Conservation (phyloP, 2,797 vertebrate species). For the Neosilurus hyrtlii region DNA sequence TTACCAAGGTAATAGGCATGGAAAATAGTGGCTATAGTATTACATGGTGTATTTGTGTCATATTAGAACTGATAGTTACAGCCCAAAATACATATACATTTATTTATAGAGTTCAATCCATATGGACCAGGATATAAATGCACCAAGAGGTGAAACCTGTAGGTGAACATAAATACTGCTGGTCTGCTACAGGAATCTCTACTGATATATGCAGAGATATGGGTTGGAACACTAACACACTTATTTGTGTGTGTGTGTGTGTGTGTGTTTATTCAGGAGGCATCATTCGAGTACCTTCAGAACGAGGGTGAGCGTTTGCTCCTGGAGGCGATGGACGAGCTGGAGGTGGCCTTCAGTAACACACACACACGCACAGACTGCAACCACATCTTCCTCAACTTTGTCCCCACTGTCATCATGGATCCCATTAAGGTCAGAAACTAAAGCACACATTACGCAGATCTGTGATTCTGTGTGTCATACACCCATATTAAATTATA, state of each 20-base stretch:
- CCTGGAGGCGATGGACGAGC: conserved; percentile 96
- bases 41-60: background rate
- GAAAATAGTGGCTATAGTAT: background rate
- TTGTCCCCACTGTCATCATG: conserved; percentile 98
- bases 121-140: too few species aligned
- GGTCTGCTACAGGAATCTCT: background rate
- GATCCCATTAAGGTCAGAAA: conserved; percentile 89
- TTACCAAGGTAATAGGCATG: conserved; percentile 85
- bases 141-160: too few species aligned
- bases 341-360: conserved; percentile 98
- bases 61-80: background rate
- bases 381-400: conserved; percentile 98
- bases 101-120: too few species aligned
- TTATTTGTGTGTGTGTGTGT: background rate
- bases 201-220: background rate
- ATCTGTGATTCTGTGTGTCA: background rate
- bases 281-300: conserved; percentile 98
- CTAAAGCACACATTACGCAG: background rate
- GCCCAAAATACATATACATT: too few species aligned
- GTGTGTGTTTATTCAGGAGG: conserved; percentile 75
- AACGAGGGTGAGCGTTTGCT: conserved; percentile 94
- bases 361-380: conserved; percentile 90
- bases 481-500: background rate
- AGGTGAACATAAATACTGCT: too few species aligned
- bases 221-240: background rate